Percentiles rank a stretch among this genome's conserved stretches.
phyloP scores from a whole-genome alignment of 2,113 vertebrate species.

The Sialia sialis region DNA sequence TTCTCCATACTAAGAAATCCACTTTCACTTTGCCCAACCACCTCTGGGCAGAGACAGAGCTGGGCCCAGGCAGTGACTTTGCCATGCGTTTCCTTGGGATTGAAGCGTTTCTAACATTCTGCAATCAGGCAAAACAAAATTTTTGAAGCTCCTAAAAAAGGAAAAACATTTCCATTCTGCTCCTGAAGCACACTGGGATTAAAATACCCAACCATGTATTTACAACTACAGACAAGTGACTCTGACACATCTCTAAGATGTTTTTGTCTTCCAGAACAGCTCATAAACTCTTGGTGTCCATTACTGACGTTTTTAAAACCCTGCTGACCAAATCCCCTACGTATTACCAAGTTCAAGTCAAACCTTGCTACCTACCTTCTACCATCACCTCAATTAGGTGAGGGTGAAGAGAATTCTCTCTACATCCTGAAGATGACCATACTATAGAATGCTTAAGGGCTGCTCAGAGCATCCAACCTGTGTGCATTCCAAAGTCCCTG shows the following conservation, averaged over 20 bases:
- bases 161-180: fast-evolving
- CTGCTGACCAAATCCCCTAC: fast-evolving
- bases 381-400: fast-evolving
- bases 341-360: fast-evolving
- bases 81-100: fast-evolving
- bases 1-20: neutral
- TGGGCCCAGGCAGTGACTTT: neutral
- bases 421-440: fast-evolving
- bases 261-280: fast-evolving
- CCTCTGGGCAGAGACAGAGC: neutral
- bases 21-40: neutral
- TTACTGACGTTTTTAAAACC: fast-evolving
- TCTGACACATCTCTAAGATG: neutral
- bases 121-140: fast-evolving
- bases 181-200: neutral
- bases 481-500: fast-evolving
- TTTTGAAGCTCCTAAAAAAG: fast-evolving
- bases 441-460: neutral
- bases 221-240: neutral
- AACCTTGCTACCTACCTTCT: neutral
- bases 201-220: fast-evolving
- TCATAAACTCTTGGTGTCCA: fast-evolving
- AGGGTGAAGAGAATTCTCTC: neutral
- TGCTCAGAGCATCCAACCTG: neutral
- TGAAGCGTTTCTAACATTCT: neutral